Percentiles rank a stretch among this genome's conserved stretches.
Evolutionary conservation across 2,888 invertebrate species (phyloP).

Genomic region (Coenonympha arcania): DNA sequence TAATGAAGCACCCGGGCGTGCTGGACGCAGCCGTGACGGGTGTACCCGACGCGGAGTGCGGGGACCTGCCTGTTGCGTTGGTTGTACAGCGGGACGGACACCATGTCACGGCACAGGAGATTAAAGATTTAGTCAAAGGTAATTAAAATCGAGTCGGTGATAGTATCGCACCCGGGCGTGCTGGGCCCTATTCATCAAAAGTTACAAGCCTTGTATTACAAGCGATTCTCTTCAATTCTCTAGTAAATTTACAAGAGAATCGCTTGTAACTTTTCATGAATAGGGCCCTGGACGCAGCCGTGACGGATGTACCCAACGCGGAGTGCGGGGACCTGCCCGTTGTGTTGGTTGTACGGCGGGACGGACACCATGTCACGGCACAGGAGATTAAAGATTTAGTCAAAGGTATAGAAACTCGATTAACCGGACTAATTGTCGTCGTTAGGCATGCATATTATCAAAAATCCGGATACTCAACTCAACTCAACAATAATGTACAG

Average conservation of each 20-base stretch:
- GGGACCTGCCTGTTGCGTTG: conserved; percentile 40
- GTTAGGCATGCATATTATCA: too few relatives aligned
- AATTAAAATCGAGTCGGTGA: conserved; percentile 46
- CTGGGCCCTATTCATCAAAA: too few relatives aligned
- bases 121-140: conserved; percentile 49
- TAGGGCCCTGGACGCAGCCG: conserved; percentile 51
- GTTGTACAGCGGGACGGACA: conserved; percentile 35
- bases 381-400: conserved; percentile 49
- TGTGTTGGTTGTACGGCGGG: conserved; percentile 40
- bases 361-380: conserved; percentile 33
- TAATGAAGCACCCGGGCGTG: conserved; percentile 43
- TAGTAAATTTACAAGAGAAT: too few relatives aligned
- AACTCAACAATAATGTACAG: too few relatives aligned
- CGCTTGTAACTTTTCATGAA: too few relatives aligned
- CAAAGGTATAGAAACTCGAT: too few relatives aligned
- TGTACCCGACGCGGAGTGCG: conserved; percentile 37
- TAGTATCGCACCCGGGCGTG: conserved; percentile 43
- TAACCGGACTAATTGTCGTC: too few relatives aligned
- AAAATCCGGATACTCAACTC: too few relatives aligned
- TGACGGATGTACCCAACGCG: conserved; percentile 39
- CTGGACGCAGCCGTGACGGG: conserved; percentile 46
- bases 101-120: conserved; percentile 39
- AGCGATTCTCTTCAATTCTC: too few relatives aligned
- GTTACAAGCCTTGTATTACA: too few relatives aligned
- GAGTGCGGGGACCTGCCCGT: conserved; percentile 38